Evolutionary conservation across 2,113 vertebrate genomes (phyloP), one percentile per base, ranked within the genome.

Genomic region (Fregata magnificens): DNA sequence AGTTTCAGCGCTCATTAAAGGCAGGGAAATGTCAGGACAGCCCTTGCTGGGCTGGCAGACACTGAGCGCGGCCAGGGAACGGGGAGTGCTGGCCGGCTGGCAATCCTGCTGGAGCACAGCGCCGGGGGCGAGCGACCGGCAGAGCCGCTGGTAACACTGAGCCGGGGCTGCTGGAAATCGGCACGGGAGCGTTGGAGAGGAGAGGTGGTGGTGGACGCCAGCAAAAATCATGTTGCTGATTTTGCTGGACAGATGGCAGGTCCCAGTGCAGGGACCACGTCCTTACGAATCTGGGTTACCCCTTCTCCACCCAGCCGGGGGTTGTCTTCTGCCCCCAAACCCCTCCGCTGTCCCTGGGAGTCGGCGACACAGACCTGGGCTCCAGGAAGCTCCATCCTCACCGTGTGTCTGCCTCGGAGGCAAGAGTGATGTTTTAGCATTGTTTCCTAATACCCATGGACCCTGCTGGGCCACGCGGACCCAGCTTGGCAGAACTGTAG

Each of bases 181-280:
- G 53, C 59, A 4, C 1, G 11, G 56, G 29, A 52, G 25, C 0
- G 0, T 0, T 4, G 40, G 50, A 22, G 3, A 29, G 78, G 53
- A 55, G 65, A 52, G 53, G 14, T 0, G 19, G 16, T 5, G 55
- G 17, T 3, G 6, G 77, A 5, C 2, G 2, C 24, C 5, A 3
- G 21, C 7, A 13, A 4, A 56, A 31, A 63, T 4, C 2, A 0
- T 29, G 18, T 3, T 55, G 40, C 2, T 1, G 0, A 8, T 18
- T 44, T 21, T 21, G 2, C 13, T 44, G 76, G 38, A 6, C 2
- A 5, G n/a, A 7, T 10, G n/a, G 24, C 1, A 2, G 7, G 71
- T 31, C 19, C 65, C 6, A 1, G 34, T 1, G 0, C n/a, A 21
- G 1, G 59, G n/a, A n/a, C 24, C 32, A 2, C 1, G 1, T 22